Evolutionary conservation across 2,113 vertebrate genomes (phyloP), one percentile per base, ranked within the genome.

Genomic region (Spea bombifrons): DNA sequence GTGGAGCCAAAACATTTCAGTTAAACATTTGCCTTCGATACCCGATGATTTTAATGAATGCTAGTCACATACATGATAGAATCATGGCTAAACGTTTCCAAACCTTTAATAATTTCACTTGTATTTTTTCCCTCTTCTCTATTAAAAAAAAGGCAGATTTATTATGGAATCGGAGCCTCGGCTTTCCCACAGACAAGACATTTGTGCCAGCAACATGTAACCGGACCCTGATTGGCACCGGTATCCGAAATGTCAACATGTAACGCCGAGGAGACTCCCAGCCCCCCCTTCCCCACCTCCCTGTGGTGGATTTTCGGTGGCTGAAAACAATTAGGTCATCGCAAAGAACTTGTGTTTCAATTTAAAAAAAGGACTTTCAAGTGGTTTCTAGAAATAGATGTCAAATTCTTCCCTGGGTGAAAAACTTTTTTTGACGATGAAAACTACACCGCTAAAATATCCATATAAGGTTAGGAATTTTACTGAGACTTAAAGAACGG

Each of bases 311-410:
- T 73, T 67, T 64, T 53, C 64, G 17, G 50, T 73, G 52, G 78
- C 72, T 49, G 64, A 80, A 74, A 80, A 73, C 78, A 68, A 74
- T 80, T 5, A 74, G 73, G 78, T 80, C 78, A 80, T 68, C 65
- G 16, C 17, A 73, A 66, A 74, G 64, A 47, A 73, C 57, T 74
- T 71, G 61, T 8, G 10, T 68, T 80, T 52, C 61, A 80, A 80
- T 49, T 68, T 50, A 59, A 30, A 30, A 30, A 30, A 65, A 66
- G 43, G 71, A 8, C 78, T 80, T 80, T 80, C 52, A 80, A 68
- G 78, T 80, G 78, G 78, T 67, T 73, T 80, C 45, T 67, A 65
- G 50, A 74, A 47, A 50, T 50, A 50, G 71, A 67, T 59, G 68
- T 66, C 13, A 46, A 48, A 72, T 72, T 45, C 59, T 30, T 45